These are phyloP conservation scores for Coleophora deauratella DNA, from an alignment of 2,888 invertebrate genomes.

Conservation along the genomic window DNA sequence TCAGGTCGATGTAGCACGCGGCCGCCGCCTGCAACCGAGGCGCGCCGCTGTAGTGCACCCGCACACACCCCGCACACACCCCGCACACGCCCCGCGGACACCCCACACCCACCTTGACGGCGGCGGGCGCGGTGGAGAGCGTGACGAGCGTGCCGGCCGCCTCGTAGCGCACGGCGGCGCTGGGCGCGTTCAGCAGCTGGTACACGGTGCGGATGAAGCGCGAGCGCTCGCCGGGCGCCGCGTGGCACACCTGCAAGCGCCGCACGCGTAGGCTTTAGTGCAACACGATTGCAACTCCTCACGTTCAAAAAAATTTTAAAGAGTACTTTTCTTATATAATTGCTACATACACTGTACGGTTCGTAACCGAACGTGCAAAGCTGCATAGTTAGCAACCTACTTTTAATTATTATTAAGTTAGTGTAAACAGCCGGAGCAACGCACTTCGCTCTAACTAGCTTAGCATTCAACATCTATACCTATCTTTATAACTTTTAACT, in stretches of 20 bases:
- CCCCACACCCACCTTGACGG: constrained; percentile 80
- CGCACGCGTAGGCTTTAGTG: too few species aligned
- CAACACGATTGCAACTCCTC: too few species aligned
- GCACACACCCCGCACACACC: neutral
- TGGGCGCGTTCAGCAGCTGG: constrained; percentile 94
- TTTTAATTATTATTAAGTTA: too few species aligned
- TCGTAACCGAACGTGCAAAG: too few species aligned
- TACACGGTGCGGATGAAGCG: constrained; percentile 99
- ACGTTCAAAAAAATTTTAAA: too few species aligned
- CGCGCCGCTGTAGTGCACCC: neutral
- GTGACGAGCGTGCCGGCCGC: constrained; percentile 99
- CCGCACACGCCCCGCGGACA: neutral
- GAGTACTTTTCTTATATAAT: too few species aligned
- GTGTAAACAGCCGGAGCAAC: too few species aligned
- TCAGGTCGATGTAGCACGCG: constrained; percentile 97
- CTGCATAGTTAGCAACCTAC: too few species aligned
- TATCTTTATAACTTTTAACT: too few species aligned
- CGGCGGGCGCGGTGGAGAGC: constrained; percentile 97
- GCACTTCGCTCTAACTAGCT: too few species aligned
- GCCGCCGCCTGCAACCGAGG: constrained; percentile 83
- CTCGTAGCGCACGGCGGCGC: constrained; percentile 98
- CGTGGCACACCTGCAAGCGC: constrained; percentile 88
- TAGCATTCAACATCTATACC: too few species aligned
- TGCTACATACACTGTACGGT: too few species aligned
- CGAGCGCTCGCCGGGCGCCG: constrained; percentile 95